Evolutionary conservation across 1,140 invertebrate species (phyloP).

Genomic region (Lepidurus couesii): DNA sequence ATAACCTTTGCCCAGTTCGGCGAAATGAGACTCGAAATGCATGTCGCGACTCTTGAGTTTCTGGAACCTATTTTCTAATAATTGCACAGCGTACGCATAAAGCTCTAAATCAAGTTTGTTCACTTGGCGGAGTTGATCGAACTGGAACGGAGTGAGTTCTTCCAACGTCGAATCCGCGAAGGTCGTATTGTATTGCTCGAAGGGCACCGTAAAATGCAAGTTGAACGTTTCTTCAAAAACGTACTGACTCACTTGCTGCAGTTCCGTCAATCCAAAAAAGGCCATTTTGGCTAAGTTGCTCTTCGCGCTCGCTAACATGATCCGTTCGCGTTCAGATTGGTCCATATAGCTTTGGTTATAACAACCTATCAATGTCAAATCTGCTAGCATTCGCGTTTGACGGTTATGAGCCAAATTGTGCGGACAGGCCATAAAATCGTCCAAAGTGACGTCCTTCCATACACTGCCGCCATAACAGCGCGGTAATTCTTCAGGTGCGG

Average conservation of each 20-base stretch:
- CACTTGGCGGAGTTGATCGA: constrained; percentile 64
- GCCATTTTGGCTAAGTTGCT: constrained; percentile 89
- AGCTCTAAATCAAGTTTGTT: constrained; percentile 89
- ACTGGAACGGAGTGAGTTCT: constrained; percentile 62
- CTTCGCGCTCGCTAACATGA: constrained; percentile 90
- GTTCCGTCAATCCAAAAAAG: constrained; percentile 94
- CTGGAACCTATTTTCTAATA: constrained; percentile 79
- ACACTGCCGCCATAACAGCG: constrained; percentile 66
- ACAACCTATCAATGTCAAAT: constrained; percentile 88
- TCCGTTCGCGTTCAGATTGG: constrained; percentile 52
- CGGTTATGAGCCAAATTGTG: constrained; percentile 92
- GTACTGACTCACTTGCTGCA: constrained; percentile 89
- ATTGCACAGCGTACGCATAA: constrained; percentile 84
- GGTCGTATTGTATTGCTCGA: constrained; percentile 84
- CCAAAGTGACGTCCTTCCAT: constrained; percentile 62
- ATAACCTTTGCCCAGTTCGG: neutral
- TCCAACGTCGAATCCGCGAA: constrained; percentile 69
- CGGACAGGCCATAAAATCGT: constrained; percentile 82
- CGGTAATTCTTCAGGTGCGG: constrained; percentile 63
- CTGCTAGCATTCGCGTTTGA: constrained; percentile 95
- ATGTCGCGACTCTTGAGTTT: constrained; percentile 68
- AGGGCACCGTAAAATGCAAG: constrained; percentile 77
- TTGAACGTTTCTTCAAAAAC: constrained; percentile 97
- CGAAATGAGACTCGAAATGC: constrained; percentile 52
- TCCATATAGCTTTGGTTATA: constrained; percentile 77